Evolutionary conservation across 1,140 invertebrate genomes (phyloP), one percentile per base, ranked within the genome.

Genomic region (Drosophila parvula): DNA sequence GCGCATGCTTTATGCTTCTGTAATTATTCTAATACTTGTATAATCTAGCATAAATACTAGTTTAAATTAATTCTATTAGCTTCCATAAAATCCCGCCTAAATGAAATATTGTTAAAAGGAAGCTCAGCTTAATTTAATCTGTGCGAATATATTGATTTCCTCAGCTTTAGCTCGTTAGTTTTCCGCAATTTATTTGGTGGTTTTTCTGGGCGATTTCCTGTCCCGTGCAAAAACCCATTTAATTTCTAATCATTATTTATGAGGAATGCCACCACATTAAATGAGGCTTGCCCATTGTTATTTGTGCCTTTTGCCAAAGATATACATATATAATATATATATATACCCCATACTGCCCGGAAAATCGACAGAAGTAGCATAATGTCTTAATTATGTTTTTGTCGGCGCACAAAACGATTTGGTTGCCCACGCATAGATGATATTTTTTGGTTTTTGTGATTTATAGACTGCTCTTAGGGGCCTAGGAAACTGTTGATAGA

Each of bases 161-260:
- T 27, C 22, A 18, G 10, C 36, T 56, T 18, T 38, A 55, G 58
- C 36, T 73, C 58, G 47, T 65, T 67, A 65, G 41, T 63, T 74
- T 74, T 48, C 5, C 5, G n/a, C 36, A 48, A 74, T 55, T 61
- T 63, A 40, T 74, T 38, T 53, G n/a, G 14, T 36, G 40, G 47
- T 47, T 45, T 47, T 45, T 61, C 53, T 40, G 30, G 11, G 10
- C 38, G 36, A 59, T 60, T 53, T 74, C 68, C 68, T 73, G 68
- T 34, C 16, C 57, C 48, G 28, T 40, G 38, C 44, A 9, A 32
- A 56, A 63, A 1, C 60, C 74, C 68, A 88, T 79, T 88, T 77
- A 76, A 82, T 86, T 82, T 79, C 65, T 88, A 82, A 86, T 82
- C 71, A 86, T 83, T 82, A 86, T 85, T 81, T 82, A 86, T 78